These are phyloP conservation scores for Drosophila ercepeae DNA, from an alignment of 1,140 invertebrate species.

Conservation along the genomic window DNA sequence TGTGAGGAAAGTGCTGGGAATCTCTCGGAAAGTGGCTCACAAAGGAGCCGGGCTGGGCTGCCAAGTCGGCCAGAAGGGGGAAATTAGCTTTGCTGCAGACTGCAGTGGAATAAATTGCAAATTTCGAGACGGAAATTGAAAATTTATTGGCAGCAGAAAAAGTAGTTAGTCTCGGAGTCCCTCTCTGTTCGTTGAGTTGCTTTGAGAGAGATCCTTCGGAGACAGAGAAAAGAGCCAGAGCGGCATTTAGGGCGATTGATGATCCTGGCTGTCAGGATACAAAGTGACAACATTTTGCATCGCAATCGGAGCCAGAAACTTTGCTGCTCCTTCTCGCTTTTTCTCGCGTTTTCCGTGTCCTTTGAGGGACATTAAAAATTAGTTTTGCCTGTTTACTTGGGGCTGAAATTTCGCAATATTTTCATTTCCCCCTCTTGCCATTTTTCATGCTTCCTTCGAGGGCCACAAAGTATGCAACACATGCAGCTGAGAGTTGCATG, in stretches of 20 bases:
- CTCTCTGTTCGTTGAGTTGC: not conserved
- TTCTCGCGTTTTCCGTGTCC: not conserved
- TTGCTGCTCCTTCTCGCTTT: not conserved
- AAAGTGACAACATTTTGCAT: conserved; percentile 60
- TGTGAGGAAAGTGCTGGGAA: conserved; percentile 36
- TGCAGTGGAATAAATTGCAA: conserved; percentile 61
- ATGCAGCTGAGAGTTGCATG: conserved; percentile 44
- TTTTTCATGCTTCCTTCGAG: conserved; percentile 40
- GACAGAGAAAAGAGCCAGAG: not conserved
- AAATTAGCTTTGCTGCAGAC: conserved; percentile 55
- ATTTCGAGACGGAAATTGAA: conserved; percentile 61
- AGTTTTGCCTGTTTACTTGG: conserved; percentile 57
- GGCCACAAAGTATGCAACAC: conserved; percentile 54
- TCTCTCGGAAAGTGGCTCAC: conserved; percentile 42
- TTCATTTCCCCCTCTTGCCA: conserved; percentile 2
- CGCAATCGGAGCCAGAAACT: conserved; percentile 26
- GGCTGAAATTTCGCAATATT: conserved; percentile 37
- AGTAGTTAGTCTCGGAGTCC: conserved; percentile 12
- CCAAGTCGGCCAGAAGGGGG: not conserved
- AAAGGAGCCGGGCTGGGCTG: not conserved
- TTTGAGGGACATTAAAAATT: conserved; percentile 54
- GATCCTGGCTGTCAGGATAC: conserved; percentile 40
- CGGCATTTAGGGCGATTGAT: conserved; percentile 32
- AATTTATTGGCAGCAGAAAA: conserved; percentile 62
- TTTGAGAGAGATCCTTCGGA: conserved; percentile 5